Base-by-base conservation (phyloP, 2,888 invertebrate species). In the Mamestra brassicae region DNA sequence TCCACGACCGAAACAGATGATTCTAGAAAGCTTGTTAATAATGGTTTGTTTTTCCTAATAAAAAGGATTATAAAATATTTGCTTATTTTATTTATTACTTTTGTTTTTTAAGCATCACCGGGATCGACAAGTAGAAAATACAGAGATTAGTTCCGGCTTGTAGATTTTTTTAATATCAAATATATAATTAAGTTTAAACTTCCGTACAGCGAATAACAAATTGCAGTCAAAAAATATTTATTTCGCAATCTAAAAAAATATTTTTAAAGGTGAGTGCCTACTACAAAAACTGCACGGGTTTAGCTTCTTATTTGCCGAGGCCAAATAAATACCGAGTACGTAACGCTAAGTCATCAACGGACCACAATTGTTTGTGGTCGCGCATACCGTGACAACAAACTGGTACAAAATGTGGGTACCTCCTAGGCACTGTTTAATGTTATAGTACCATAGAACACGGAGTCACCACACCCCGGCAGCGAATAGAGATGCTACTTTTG, bases 361-460 rank as follows among this genome's bases (percentile, higher is more conserved):
- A 81, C 81, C 80, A 74, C 81, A 78, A 81, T 71, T 81, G 80
- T 83, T 81, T 83, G 81, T 83, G 81, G 81, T 81, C 55, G 54
- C 69, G 52, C 73, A 78, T 70, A 78, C 81, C 84, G 66, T 79
- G 83, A 70, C 80, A 70, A 45, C 60, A 58, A 81, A 79, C 65
- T 65, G 58, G 80, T 69, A 83, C 61, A 52, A 66, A 65, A 63
- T 62, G 65, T 78, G 61, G 34, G 36, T 36, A 17, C 3, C 8
- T n/a, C 7, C 60, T n/a, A 64, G 6, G 26, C 55, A 63, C 45
- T 34, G 36, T 60, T 61, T 73, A 42, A 52, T 57, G 36, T 17
- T 78, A 17, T 15, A 7, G 6, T 4, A 7, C 8, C 36, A 38
- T 0, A 17, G 17, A 17, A 10, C n/a, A 55, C 55, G 26, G 10